Evolutionary conservation across 2,113 vertebrate species (phyloP).

Genomic region (Grammomys surdaster): DNA sequence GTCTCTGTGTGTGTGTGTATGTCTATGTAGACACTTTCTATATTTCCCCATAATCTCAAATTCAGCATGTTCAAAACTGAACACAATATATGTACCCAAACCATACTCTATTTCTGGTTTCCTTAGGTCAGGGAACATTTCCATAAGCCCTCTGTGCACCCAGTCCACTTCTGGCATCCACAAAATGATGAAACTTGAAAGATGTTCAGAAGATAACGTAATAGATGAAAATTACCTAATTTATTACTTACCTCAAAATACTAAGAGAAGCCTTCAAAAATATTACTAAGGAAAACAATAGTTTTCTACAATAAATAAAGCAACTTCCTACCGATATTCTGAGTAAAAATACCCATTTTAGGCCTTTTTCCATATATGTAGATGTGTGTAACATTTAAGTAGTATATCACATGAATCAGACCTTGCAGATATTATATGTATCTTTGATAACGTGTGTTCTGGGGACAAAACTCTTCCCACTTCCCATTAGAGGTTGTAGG

Average conservation of each 20-base stretch:
- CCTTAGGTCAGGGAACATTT: neutral
- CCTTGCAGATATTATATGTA: neutral
- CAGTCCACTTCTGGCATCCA: neutral
- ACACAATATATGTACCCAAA: neutral
- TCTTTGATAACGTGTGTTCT: neutral
- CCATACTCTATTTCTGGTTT: neutral
- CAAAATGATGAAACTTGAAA: neutral
- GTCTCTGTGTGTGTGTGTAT: neutral
- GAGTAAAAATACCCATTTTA: neutral
- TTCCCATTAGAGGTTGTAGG: neutral
- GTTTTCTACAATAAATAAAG: neutral
- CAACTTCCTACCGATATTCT: neutral
- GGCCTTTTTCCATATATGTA: neutral
- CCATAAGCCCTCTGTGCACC: neutral
- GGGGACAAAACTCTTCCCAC: neutral
- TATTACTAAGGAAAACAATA: neutral
- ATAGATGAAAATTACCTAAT: neutral
- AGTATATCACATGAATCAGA: neutral
- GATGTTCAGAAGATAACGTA: neutral
- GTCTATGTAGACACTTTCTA: neutral
- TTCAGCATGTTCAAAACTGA: neutral
- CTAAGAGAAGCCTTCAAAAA: neutral
- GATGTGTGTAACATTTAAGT: neutral
- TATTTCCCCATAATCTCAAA: neutral
- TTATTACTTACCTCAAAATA: neutral